phyloP scores from a whole-genome alignment of 1,140 invertebrate species.

The Prorops nasuta region DNA sequence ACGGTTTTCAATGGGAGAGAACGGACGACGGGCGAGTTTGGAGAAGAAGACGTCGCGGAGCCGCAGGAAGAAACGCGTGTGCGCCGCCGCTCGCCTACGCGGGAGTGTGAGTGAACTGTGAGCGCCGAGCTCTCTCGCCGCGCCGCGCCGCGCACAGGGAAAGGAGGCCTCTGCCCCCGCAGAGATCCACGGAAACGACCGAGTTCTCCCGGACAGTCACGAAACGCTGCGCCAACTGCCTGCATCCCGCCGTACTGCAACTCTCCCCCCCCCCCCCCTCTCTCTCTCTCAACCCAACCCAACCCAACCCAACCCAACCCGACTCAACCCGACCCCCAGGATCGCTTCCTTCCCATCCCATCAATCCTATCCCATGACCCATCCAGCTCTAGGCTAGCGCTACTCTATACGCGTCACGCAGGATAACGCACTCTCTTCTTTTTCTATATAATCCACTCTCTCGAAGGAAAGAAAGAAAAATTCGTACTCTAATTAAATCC shows the following conservation, averaged over 20 bases:
- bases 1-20: too few relatives aligned
- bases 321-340: too few relatives aligned
- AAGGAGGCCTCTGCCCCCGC: constrained; percentile 46
- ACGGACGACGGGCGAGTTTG: too few relatives aligned
- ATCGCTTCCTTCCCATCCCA: neutral
- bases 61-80: constrained; percentile 6
- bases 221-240: constrained; percentile 5
- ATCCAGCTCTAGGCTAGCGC: too few relatives aligned
- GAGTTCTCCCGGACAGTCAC: constrained; percentile 25
- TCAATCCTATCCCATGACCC: neutral
- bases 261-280: neutral
- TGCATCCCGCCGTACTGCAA: neutral
- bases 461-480: too few relatives aligned
- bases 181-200: constrained; percentile 42
- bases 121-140: too few relatives aligned
- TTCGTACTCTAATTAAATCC: too few relatives aligned
- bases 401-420: too few relatives aligned
- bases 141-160: constrained; percentile 20
- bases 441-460: too few relatives aligned
- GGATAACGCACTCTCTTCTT: too few relatives aligned
- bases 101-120: constrained; percentile 33
- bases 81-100: constrained; percentile 27
- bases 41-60: too few relatives aligned
- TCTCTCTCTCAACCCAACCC: neutral
- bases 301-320: too few relatives aligned